Base-by-base conservation (phyloP, 2,888 invertebrate species). In the Toxonevra muliebris region DNA sequence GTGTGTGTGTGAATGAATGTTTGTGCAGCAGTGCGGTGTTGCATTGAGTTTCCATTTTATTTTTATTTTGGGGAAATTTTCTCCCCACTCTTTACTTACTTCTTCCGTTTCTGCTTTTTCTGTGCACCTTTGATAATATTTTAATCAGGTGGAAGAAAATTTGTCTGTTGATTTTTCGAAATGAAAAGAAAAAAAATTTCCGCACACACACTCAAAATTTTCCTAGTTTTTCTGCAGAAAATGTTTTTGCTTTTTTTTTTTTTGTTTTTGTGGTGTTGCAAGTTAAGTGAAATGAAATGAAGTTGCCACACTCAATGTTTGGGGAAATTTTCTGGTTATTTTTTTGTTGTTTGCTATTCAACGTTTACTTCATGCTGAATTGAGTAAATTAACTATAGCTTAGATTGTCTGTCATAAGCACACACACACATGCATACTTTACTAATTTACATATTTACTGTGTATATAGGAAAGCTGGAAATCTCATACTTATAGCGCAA, bases 81-180 rank as follows among this genome's bases (percentile, higher is more conserved):
- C 55, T 48, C 55, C 50, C 19, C 30, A 57, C 41, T 50, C 48
- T 30, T 57, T 54, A 1, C 9, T 57, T 55, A 48, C 7, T 55
- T n/a, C n/a, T 12, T 30, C 20, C 7, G 15, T n/a, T n/a, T n/a
- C n/a, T 43, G 11, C 17, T 40, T 3, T 57, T 15, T 20, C 13
- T 19, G 54, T 48, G 43, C 45, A 13, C 15, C 48, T 20, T n/a
- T 67, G 60, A 73, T 79, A 65, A 72, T 76, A 78, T 76, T 76
- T 76, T 74, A 78, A 77, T 79, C 78, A 74, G 68, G 59, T 73
- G 71, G 69, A 74, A 75, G 73, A 69, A 79, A 76, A 65, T 65
- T 78, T 74, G 71, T n/a, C 70, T 73, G 78, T 78, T 79, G 77
- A 78, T 76, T 79, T 73, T 72, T 41, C 50, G 19, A 48, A 55